Conservation (phyloP, 2,888 invertebrate genomes). For the Ptilodon capucinus region DNA sequence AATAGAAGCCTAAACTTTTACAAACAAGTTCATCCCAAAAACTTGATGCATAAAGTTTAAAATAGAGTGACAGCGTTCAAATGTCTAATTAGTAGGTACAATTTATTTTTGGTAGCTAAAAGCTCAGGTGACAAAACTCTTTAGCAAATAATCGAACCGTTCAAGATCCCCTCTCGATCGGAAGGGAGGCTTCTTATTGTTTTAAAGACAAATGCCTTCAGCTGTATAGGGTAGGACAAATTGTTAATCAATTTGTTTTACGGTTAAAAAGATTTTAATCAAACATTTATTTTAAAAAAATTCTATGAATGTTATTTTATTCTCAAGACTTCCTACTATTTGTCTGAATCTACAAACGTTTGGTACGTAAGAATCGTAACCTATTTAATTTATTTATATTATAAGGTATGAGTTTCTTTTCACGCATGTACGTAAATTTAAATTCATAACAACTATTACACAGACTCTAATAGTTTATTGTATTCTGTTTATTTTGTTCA, state of each 20-base stretch:
- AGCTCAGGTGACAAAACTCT: conserved; percentile 73
- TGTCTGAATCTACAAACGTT: too few relatives aligned
- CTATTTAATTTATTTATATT: background rate
- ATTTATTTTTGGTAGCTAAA: conserved; percentile 55
- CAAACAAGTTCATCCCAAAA: too few relatives aligned
- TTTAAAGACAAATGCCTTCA: conserved; percentile 44
- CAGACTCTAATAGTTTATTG: too few relatives aligned
- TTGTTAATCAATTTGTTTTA: conserved; percentile 19
- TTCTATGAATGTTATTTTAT: background rate
- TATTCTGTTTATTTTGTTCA: too few relatives aligned
- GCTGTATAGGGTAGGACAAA: conserved; percentile 25
- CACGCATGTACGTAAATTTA: background rate
- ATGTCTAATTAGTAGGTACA: conserved; percentile 48
- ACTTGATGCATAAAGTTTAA: background rate
- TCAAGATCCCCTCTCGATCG: conserved; percentile 63
- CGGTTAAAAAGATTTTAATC: conserved; percentile 11
- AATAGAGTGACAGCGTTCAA: background rate
- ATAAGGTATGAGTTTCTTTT: background rate
- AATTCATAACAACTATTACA: too few relatives aligned
- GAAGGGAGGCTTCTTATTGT: conserved; percentile 30
- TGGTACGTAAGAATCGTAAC: too few relatives aligned
- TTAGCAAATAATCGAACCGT: conserved; percentile 76
- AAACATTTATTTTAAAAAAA: background rate
- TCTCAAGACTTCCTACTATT: too few relatives aligned
- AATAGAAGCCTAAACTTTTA: too few relatives aligned